A percentile compares a stretch with the other conserved stretches of the same genome.
Evolutionary conservation across 2,888 invertebrate species (phyloP).

Genomic region (Chamaedrilus cognettii): DNA sequence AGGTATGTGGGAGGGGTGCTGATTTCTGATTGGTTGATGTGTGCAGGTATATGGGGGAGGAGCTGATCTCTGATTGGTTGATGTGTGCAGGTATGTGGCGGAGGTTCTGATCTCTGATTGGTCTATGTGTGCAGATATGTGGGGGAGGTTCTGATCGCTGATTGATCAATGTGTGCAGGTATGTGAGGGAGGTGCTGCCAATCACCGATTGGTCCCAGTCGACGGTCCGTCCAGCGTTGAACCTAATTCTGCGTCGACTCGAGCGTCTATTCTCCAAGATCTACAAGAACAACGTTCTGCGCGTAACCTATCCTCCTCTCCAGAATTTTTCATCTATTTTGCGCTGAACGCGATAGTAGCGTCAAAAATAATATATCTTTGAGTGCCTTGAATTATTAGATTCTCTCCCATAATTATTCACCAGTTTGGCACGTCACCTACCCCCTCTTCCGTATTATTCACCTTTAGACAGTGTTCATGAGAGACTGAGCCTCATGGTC

Average conservation of each 20-base stretch:
- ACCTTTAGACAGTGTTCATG: too few species aligned
- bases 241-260: slow-evolving; percentile 84
- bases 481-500: too few species aligned
- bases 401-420: too few species aligned
- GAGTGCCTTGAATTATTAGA: too few species aligned
- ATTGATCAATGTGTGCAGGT: too few species aligned
- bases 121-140: not conserved
- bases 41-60: not conserved
- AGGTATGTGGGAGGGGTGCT: not conserved
- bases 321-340: not conserved
- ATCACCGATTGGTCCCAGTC: slow-evolving; percentile 96
- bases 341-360: too few species aligned
- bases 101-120: not conserved
- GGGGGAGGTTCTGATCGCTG: not conserved
- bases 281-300: slow-evolving; percentile 83
- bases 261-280: slow-evolving; percentile 98
- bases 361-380: too few species aligned
- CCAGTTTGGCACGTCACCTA: too few species aligned
- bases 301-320: slow-evolving; percentile 49
- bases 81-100: not conserved
- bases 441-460: too few species aligned
- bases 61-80: too few species aligned
- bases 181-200: slow-evolving; percentile 72
- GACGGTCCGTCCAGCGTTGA: slow-evolving; percentile 85
- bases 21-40: not conserved